These are phyloP conservation scores for Pandemis heparana DNA, from an alignment of 2,888 invertebrate species.

Conservation along the genomic window DNA sequence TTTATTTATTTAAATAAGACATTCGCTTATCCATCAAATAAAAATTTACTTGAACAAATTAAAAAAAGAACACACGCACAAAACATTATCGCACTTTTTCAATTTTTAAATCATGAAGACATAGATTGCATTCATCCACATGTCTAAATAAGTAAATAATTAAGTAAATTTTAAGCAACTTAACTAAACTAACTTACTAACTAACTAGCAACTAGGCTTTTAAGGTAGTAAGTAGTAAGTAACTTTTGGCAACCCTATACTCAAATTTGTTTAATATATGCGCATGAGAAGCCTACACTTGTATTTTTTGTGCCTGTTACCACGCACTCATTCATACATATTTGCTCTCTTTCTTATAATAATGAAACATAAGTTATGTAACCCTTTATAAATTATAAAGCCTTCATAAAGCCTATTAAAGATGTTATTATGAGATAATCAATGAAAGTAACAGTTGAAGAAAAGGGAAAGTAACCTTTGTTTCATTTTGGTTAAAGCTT, in stretches of 20 bases:
- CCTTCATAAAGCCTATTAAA: conserved; percentile 12
- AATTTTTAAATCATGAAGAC: too few relatives aligned
- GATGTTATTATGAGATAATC: conserved; percentile 19
- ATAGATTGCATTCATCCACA: too few relatives aligned
- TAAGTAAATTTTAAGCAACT: too few relatives aligned
- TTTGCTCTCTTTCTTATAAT: conserved; percentile 13
- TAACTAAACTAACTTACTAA: too few relatives aligned
- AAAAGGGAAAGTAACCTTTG: neutral
- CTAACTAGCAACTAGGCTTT: too few relatives aligned
- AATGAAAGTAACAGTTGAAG: conserved; percentile 1
- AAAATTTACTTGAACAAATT: too few relatives aligned
- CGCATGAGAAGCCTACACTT: conserved; percentile 17
- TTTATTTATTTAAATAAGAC: too few relatives aligned
- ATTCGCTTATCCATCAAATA: too few relatives aligned
- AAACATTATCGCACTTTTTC: too few relatives aligned
- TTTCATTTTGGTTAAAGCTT: neutral
- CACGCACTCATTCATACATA: conserved; percentile 12
- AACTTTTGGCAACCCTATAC: neutral
- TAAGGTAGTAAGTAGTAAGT: too few relatives aligned
- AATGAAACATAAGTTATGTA: conserved; percentile 3
- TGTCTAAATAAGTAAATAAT: neutral
- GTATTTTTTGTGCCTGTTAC: conserved; percentile 17
- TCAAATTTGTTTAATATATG: conserved; percentile 3
- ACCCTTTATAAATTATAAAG: conserved; percentile 13
- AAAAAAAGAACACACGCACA: too few relatives aligned